Evolutionary conservation across 2,797 vertebrate genomes (phyloP).

Genomic region (Spinus pinus): DNA sequence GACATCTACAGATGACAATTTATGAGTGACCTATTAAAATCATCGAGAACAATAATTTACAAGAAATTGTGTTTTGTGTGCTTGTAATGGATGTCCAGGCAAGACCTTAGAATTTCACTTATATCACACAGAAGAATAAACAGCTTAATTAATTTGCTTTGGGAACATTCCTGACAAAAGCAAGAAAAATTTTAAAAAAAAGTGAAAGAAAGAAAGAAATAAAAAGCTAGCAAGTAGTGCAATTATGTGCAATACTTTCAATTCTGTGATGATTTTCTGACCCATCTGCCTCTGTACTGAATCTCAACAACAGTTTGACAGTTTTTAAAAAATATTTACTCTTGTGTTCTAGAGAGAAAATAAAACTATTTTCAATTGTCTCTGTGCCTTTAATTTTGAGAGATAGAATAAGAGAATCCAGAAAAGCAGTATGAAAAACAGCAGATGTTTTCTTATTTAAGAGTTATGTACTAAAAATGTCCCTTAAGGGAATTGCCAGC

Average conservation of each 20-base stretch:
- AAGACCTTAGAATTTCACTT: background rate
- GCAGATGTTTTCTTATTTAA: slow-evolving; percentile 49
- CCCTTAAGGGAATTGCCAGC: background rate
- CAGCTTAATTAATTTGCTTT: background rate
- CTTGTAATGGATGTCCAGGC: background rate
- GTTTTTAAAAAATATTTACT: background rate
- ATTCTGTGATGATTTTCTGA: background rate
- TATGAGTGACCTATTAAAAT: background rate
- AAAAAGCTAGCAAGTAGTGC: background rate
- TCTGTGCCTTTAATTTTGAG: background rate
- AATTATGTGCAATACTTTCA: background rate
- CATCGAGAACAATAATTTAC: background rate
- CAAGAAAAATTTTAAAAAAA: background rate
- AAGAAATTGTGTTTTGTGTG: background rate
- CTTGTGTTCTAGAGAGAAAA: background rate
- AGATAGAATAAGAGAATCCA: background rate
- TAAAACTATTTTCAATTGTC: background rate
- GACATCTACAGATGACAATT: background rate
- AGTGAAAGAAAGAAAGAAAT: too few relatives aligned
- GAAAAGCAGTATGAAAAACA: background rate
- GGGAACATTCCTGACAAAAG: background rate
- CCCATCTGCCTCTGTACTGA: background rate
- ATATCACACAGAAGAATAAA: background rate
- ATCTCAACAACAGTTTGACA: background rate
- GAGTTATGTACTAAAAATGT: slow-evolving; percentile 5